Evolutionary conservation across 2,888 invertebrate genomes (phyloP).

Genomic region (Macaria notata): DNA sequence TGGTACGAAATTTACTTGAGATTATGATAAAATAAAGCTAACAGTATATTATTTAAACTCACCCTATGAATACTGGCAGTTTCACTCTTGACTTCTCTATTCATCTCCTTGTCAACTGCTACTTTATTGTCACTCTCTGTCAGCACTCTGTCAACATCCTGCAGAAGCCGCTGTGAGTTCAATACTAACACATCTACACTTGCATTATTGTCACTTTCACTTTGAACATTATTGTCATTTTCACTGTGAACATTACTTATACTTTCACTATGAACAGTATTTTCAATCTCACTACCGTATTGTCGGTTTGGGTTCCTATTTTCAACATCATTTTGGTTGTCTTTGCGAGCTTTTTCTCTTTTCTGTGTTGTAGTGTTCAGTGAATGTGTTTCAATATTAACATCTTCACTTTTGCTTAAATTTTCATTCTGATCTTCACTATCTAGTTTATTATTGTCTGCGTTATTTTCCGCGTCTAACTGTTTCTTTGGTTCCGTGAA

Average conservation of each 20-base stretch:
- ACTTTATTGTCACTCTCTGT: conserved; percentile 28
- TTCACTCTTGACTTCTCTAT: conserved; percentile 23
- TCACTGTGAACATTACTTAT: conserved; percentile 7
- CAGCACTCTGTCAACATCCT: conserved; percentile 68
- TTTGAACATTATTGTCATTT: conserved; percentile 27
- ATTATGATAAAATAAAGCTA: too few species aligned
- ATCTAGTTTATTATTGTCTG: not conserved
- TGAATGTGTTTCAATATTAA: not conserved
- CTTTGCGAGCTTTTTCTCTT: too few species aligned
- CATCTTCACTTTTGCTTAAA: not conserved
- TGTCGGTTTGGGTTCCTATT: too few species aligned
- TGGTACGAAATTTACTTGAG: too few species aligned
- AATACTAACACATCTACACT: conserved; percentile 62
- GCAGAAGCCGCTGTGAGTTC: conserved; percentile 68
- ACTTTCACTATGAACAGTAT: not conserved
- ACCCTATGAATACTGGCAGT: conserved; percentile 41
- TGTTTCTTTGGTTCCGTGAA: conserved; percentile 58
- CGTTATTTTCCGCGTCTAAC: conserved; percentile 27
- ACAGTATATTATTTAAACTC: too few species aligned
- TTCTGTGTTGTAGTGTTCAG: too few species aligned
- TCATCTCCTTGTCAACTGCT: conserved; percentile 23
- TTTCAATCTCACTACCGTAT: conserved; percentile 9
- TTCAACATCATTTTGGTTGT: too few species aligned
- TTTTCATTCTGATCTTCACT: not conserved
- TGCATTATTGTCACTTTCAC: conserved; percentile 46